Evolutionary conservation across 2,113 vertebrate genomes (phyloP).

Genomic region (Genyomyrus donnyi): DNA sequence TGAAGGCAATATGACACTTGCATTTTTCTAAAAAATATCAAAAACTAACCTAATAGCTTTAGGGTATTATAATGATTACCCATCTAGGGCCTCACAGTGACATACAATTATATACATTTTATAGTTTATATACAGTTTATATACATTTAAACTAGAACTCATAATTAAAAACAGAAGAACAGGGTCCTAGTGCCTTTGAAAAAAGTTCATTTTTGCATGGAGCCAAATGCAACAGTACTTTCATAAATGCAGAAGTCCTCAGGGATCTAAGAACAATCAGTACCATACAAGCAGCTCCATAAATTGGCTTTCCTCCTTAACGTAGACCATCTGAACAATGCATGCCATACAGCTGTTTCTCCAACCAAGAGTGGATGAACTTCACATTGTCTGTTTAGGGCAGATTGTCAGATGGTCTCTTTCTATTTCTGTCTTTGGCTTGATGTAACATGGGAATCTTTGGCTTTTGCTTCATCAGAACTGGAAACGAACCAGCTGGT

Average conservation of each 20-base stretch:
- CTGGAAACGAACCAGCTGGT: background rate
- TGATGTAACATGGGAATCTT: background rate
- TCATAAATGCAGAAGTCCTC: background rate
- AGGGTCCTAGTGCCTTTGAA: background rate
- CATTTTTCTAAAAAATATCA: background rate
- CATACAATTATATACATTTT: background rate
- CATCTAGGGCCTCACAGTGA: background rate
- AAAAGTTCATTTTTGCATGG: background rate
- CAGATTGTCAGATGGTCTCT: background rate
- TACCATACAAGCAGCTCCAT: background rate
- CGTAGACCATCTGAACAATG: background rate
- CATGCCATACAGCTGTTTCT: background rate
- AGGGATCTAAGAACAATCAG: background rate
- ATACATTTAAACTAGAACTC: background rate
- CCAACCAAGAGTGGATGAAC: background rate
- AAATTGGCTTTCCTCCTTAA: background rate
- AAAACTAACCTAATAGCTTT: background rate
- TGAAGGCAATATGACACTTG: background rate
- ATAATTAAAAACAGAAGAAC: background rate
- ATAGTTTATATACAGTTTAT: too few species aligned
- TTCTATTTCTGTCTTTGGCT: background rate
- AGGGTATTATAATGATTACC: background rate
- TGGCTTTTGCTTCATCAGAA: background rate
- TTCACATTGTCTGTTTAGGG: background rate
- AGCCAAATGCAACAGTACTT: constrained; percentile 1